Percentiles rank a stretch among this genome's conserved stretches.
Conservation (phyloP, 2,113 vertebrate genomes). For the Aptenodytes patagonicus region DNA sequence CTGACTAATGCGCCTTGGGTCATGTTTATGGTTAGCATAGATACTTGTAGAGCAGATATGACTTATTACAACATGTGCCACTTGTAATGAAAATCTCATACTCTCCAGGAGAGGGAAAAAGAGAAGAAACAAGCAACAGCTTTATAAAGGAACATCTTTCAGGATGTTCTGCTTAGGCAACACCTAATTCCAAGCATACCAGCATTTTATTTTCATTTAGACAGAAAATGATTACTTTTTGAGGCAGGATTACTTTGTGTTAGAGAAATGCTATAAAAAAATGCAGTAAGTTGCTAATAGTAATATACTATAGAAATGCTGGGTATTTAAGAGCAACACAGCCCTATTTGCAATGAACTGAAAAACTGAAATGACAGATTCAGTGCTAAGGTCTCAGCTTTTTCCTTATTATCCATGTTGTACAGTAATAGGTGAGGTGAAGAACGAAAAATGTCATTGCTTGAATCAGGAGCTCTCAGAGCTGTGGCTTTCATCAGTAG, state of each 20-base stretch:
- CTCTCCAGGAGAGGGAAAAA: background rate
- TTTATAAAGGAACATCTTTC: slow-evolving; percentile 7
- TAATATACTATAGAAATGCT: background rate
- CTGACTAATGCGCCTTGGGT: slow-evolving; percentile 23
- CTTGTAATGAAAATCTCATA: slow-evolving; percentile 44
- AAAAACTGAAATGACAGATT: slow-evolving; percentile 14
- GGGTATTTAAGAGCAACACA: background rate
- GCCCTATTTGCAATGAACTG: background rate
- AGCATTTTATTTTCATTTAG: background rate
- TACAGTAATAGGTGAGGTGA: slow-evolving; percentile 29
- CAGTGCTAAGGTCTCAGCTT: background rate
- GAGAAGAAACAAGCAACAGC: background rate
- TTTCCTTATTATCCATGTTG: slow-evolving; percentile 7
- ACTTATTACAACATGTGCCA: slow-evolving; percentile 46
- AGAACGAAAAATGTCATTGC: background rate
- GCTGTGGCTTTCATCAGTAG: background rate
- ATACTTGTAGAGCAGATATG: slow-evolving; percentile 16
- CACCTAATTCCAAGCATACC: background rate
- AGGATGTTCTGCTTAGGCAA: background rate
- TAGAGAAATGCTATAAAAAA: background rate
- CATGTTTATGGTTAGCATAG: slow-evolving; percentile 3
- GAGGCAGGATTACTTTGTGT: background rate
- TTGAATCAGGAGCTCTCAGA: slow-evolving; percentile 9
- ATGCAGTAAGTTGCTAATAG: background rate
- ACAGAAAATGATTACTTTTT: background rate